Percentiles rank a stretch among this genome's conserved stretches.
Evolutionary conservation across 2,888 invertebrate genomes (phyloP).

Genomic region (Trachelus tabidus): DNA sequence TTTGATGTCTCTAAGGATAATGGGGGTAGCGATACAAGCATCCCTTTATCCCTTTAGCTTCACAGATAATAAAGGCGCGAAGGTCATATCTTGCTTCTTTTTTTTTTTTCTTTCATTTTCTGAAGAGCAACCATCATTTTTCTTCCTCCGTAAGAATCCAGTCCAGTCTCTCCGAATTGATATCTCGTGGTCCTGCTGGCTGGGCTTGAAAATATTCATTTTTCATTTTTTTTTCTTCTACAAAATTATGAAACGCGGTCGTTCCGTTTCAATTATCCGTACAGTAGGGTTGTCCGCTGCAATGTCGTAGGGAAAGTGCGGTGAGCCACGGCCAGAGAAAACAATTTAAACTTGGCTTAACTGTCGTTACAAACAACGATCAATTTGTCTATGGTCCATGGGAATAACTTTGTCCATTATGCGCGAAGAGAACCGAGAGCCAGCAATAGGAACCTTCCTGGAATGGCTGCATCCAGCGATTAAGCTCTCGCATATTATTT

Average conservation of each 20-base stretch:
- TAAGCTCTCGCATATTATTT: background rate
- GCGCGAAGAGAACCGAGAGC: constrained; percentile 1
- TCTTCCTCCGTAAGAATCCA: background rate
- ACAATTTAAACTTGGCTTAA: constrained; percentile 25
- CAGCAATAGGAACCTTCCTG: background rate
- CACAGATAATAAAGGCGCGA: background rate
- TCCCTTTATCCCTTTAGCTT: background rate
- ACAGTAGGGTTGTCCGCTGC: background rate
- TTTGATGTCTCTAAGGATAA: background rate
- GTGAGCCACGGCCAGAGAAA: constrained; percentile 1
- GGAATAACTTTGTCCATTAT: constrained; percentile 26
- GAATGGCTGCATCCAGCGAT: background rate
- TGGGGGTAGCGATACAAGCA: background rate
- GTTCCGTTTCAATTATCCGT: background rate
- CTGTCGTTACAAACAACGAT: constrained; percentile 26
- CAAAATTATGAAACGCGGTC: background rate
- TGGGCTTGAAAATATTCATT: background rate
- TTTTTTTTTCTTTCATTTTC: background rate
- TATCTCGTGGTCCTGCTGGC: too few species aligned
- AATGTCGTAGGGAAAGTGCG: background rate
- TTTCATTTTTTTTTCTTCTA: background rate
- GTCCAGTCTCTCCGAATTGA: background rate
- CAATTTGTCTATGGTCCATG: constrained; percentile 9
- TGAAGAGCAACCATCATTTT: background rate
- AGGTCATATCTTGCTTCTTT: background rate